Evolutionary conservation across 1,140 invertebrate genomes (phyloP).

Genomic region (Neodiprion lecontei): DNA sequence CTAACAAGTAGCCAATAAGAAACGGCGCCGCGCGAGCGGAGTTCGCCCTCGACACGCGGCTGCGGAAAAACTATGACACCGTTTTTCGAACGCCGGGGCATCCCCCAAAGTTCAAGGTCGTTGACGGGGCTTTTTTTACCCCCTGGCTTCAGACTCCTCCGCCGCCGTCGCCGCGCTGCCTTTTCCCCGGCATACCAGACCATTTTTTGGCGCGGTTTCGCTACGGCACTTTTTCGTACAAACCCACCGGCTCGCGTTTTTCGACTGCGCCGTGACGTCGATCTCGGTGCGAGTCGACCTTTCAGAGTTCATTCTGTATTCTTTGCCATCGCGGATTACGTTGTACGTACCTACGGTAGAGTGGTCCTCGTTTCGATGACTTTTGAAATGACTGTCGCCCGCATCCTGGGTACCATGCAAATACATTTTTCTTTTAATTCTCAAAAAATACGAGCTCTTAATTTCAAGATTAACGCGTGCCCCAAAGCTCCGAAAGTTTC

Average conservation of each 20-base stretch:
- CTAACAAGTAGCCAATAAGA: constrained; percentile 54
- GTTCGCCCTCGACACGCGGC: constrained; percentile 37
- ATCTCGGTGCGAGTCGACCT: neutral
- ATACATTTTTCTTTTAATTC: too few relatives aligned
- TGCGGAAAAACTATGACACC: constrained; percentile 49
- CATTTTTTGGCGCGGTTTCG: neutral
- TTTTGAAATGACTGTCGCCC: too few relatives aligned
- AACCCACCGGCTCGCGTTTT: neutral
- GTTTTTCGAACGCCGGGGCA: constrained; percentile 47
- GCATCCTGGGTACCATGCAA: too few relatives aligned
- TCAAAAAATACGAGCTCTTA: too few relatives aligned
- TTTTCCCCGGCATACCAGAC: constrained; percentile 34
- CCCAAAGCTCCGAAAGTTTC: too few relatives aligned
- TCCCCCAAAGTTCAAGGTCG: constrained; percentile 49
- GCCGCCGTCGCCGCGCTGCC: neutral
- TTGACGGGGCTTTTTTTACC: constrained; percentile 35
- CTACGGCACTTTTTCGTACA: neutral
- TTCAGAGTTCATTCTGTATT: too few relatives aligned
- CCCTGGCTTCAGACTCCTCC: constrained; percentile 20
- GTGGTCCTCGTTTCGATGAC: too few relatives aligned
- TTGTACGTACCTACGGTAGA: too few relatives aligned
- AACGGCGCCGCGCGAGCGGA: constrained; percentile 47
- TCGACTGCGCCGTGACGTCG: neutral
- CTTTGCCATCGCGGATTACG: too few relatives aligned
- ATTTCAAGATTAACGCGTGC: too few relatives aligned